Conservation (phyloP, 2,113 vertebrate genomes). For the Xenus cinereus region DNA sequence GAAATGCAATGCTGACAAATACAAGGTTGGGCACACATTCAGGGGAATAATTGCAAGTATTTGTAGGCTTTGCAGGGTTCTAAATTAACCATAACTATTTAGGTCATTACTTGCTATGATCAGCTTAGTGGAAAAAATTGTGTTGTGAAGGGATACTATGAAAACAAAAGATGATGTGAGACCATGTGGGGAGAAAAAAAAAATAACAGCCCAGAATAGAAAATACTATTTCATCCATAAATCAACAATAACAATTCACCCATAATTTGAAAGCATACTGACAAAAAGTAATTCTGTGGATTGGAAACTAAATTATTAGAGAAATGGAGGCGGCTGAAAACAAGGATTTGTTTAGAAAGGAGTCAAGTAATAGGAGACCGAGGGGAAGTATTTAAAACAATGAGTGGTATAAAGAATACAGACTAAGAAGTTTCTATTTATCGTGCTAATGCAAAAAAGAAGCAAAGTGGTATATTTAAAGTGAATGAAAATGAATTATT, state of each 20-base stretch:
- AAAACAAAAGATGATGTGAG: not conserved
- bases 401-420: not conserved
- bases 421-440: not conserved
- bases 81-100: conserved; percentile 4
- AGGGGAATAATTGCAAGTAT: not conserved
- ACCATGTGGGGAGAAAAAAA: not conserved
- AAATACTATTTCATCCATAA: not conserved
- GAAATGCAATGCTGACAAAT: not conserved
- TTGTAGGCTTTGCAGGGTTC: not conserved
- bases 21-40: not conserved
- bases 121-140: not conserved
- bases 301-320: not conserved
- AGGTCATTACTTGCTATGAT: not conserved
- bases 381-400: not conserved
- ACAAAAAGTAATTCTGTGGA: not conserved
- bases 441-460: not conserved
- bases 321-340: not conserved
- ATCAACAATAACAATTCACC: not conserved
- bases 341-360: not conserved
- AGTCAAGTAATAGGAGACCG: not conserved
- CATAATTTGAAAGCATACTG: not conserved
- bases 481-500: conserved; percentile 22
- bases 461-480: not conserved
- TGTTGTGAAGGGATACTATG: not conserved
- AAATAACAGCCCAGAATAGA: not conserved